Evolutionary conservation across 2,797 vertebrate genomes (phyloP), one percentile per base, ranked within the genome.

Genomic region (Chrosomus eos): DNA sequence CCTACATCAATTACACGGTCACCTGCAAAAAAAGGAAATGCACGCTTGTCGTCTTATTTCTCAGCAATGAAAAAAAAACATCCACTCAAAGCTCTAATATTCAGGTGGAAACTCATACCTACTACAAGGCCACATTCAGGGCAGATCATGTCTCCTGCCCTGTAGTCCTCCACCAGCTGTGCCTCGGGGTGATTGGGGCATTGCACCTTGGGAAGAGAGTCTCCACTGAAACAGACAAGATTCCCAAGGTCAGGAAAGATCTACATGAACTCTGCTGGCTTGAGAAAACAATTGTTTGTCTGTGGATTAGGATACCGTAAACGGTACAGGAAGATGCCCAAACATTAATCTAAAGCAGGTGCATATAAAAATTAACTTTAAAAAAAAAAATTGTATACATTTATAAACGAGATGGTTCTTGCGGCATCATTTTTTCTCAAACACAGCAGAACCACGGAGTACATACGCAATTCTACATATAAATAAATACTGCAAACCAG

Each of bases 81-180:
- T 67, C 11, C 7, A 48, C 7, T 62, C n/a, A 62, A 77, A 60
- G 60, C 18, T 26, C 3, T 36, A 55, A n/a, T 33, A 53, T 53
- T 66, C 60, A 38, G 19, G 18, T 64, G 40, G 5, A 75, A 40
- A 26, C 71, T 71, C 95, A 85, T 89, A 99, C 98, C 98, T 75
- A 99, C 98, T 85, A 99, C 98, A 77, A 99, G 96, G 51, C 98
- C 98, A 82, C 98, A 99, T 82, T 99, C 98, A 2, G 98, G 98
- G 88, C 98, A 99, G 87, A 99, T 98, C 98, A 99, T 99, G 91
- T 99, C 98, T 70, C 98, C 98, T 76, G 98, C 98, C 95, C 98
- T 95, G 94, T 99, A 99, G 94, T 99, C 98, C 91, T 99, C 98
- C 87, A 99, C 98, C 91, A 99, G 94, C 82, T 97, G 91, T 53